Base-by-base conservation (phyloP, 2,888 invertebrate genomes). In the Thecocarcelia acutangulata region DNA sequence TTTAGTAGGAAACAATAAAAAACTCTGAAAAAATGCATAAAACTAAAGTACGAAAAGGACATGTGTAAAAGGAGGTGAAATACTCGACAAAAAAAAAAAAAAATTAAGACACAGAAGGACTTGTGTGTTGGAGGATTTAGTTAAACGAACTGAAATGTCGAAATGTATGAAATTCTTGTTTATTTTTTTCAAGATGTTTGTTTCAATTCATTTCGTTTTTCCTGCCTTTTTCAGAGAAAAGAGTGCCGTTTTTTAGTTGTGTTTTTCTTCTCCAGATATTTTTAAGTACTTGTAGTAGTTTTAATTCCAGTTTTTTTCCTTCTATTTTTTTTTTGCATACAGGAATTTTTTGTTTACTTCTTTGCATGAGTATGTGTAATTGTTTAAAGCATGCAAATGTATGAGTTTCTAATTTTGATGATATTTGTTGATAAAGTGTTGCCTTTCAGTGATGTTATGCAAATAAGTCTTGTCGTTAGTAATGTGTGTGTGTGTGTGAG, bases 81-180 rank as follows among this genome's bases (percentile, higher is more conserved):
- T 44, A 46, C 44, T 58, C 33, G 58, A 21, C 19, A 44, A 56
- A 15, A 50, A 24, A 17, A 21, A 13, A 44, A 56, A 15, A 50
- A 24, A 17, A 17, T 2, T 3, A 56, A 66, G 46, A 69, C 37
- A 15, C 76, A 61, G 13, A 24, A 69, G 64, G 28, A 73, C 46
- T 74, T 70, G 42, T 74, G 59, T 56, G n/a, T n/a, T n/a, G 69
- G 59, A 78, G 69, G 78, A 59, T 78, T 82, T 82, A 78, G 82
- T 74, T 82, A 82, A 82, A 82, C 78, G 77, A 74, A 82, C 74
- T 78, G 76, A 82, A 82, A 82, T 82, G 78, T 77, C 66, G 56
- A 74, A 72, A 66, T 66, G 54, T 48, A 56, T 44, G 28, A 13
- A 3, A 64, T 28, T 58, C 42, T 54, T 15, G 19, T 46, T 58